These are phyloP conservation scores for Cotesia chilonis DNA, from an alignment of 1,140 invertebrate genomes.

Conservation along the genomic window DNA sequence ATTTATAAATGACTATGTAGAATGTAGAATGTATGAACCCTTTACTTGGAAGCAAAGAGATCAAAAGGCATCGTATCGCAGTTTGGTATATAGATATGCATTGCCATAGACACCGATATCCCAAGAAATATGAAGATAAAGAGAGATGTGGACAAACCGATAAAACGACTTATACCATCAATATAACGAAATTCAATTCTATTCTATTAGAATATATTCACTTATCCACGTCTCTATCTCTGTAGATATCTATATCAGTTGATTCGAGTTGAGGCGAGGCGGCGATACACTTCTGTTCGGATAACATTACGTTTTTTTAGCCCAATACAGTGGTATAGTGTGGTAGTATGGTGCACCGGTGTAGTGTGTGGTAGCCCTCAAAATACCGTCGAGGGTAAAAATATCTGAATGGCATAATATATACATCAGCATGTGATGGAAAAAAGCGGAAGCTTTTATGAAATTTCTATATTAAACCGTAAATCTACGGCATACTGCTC, in stretches of 20 bases:
- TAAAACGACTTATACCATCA: constrained; percentile 44
- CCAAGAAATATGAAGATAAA: not conserved
- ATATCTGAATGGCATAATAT: not conserved
- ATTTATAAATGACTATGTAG: not conserved
- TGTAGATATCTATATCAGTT: too few species aligned
- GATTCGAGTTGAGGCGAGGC: too few species aligned
- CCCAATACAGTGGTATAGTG: too few species aligned
- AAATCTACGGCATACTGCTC: constrained; percentile 32
- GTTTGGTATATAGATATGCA: not conserved
- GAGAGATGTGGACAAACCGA: constrained; percentile 44
- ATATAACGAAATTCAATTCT: constrained; percentile 40
- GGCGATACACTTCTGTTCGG: too few species aligned
- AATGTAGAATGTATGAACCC: constrained; percentile 2
- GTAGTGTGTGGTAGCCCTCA: too few species aligned
- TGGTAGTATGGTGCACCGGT: too few species aligned
- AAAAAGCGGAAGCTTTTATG: constrained; percentile 38
- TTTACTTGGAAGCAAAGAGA: not conserved
- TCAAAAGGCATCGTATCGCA: constrained; percentile 14
- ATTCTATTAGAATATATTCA: constrained; percentile 47
- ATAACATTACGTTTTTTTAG: too few species aligned
- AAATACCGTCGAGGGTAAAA: not conserved
- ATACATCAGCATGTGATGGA: constrained; percentile 4
- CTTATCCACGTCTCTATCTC: too few species aligned
- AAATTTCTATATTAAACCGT: constrained; percentile 46
- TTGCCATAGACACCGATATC: not conserved